Evolutionary conservation across 2,113 vertebrate species (phyloP), one percentile per base, ranked within the genome.

Genomic region (Microtus oregoni): DNA sequence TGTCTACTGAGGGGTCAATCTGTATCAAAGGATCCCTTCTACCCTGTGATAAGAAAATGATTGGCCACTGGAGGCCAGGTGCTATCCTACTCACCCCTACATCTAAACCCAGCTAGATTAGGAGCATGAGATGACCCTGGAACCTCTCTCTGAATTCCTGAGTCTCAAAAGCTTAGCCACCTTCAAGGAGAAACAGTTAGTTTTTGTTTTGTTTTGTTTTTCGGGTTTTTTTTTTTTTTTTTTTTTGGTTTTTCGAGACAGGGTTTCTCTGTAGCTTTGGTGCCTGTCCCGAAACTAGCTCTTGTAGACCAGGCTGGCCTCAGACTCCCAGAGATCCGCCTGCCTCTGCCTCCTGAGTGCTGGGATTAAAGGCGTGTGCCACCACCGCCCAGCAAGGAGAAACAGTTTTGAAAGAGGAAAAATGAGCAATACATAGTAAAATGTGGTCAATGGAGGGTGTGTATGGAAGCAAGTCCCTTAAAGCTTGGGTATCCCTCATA

Each of bases 361-460:
- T 44, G 41, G 41, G 41, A 44, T 44, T 44, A 44, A 44, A 44
- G 41, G 41, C 41, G 41, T 44, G 41, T 4, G 41, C 41, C 41
- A 44, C 41, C 4, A 44, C 41, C 41, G 4, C 41, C 41, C 41
- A 0, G 41, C 3, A 14, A 44, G 32, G 7, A 73, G 5, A 67
- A 14, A 58, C 58, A 44, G 14, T 24, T 32, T 85, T 63, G 41
- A 58, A 47, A 10, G 9, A 77, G 13, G 35, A 55, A 5, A 0
- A 4, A 35, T 47, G 63, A 72, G 68, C 30, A 8, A 50, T 14
- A 41, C n/a, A 1, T 22, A 26, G 6, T 9, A 83, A 26, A 5
- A 8, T 1, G n/a, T 9, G 5, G 13, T 55, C 68, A n/a, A 17
- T 1, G 2, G 1, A 41, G 3, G 14, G 14, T 6, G 10, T 12